A percentile compares a stretch with the other conserved stretches of the same genome.
phyloP scores from a whole-genome alignment of 2,797 vertebrate species.

The Brachyalestes nurse region DNA sequence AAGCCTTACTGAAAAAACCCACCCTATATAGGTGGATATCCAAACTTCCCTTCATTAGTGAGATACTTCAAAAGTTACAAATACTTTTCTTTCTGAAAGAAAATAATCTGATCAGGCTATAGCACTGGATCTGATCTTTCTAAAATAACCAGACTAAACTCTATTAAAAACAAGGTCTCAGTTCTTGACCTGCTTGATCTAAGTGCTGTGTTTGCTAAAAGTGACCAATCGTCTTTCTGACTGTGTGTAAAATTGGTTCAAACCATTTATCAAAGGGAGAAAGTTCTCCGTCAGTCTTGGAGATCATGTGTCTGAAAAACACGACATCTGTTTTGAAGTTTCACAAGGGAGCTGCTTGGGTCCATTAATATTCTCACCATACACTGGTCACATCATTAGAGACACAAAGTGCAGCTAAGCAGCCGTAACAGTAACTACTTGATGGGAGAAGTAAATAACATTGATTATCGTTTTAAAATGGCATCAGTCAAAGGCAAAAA shows the following conservation, averaged over 20 bases:
- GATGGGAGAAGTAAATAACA: no score
- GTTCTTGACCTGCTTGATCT: not conserved
- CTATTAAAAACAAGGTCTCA: not conserved
- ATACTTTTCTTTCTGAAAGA: not conserved
- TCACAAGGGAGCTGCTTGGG: not conserved
- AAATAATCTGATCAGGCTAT: no score
- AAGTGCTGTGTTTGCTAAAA: no score
- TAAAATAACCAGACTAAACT: not conserved
- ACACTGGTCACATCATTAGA: not conserved
- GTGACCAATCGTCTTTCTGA: not conserved
- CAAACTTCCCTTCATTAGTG: not conserved
- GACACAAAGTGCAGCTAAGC: not conserved
- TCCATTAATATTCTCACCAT: not conserved
- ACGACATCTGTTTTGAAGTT: not conserved
- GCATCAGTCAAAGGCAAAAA: no score
- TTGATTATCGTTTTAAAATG: no score
- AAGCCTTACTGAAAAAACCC: no score
- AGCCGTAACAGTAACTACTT: no score
- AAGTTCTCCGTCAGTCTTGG: not conserved
- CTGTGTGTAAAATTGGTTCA: not conserved
- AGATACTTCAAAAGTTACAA: not conserved
- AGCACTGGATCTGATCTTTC: no score
- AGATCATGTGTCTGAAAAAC: not conserved
- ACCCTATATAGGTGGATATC: not conserved
- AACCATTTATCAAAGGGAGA: not conserved